A percentile compares a stretch with the other conserved stretches of the same genome.
Evolutionary conservation across 1,140 invertebrate species (phyloP).

Genomic region (Chironomus striatipennis): DNA sequence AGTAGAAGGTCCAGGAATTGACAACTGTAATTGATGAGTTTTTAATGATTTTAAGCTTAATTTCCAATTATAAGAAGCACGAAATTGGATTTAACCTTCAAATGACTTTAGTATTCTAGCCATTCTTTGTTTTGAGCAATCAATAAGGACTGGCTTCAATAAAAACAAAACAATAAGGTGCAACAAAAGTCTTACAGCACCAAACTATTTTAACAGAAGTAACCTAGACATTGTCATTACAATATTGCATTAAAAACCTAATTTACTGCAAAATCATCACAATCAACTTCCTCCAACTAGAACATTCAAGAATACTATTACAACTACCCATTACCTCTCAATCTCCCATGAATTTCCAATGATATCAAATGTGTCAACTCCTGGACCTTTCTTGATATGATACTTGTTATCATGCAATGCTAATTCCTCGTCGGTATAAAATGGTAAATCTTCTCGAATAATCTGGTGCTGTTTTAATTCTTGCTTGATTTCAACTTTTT

Average conservation of each 20-base stretch:
- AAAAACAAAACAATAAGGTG: no score
- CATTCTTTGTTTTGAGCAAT: no score
- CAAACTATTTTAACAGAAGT: no score
- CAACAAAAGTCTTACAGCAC: no score
- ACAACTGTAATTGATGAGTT: neutral
- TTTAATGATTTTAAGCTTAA: neutral
- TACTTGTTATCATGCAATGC: neutral
- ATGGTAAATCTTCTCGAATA: neutral
- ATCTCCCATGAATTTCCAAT: neutral
- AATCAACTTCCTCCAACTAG: no score
- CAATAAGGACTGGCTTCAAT: no score
- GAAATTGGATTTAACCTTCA: no score
- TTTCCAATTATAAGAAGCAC: neutral
- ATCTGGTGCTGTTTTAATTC: neutral
- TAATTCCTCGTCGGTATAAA: neutral
- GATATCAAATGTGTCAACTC: slow-evolving; percentile 6
- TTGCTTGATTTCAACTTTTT: neutral
- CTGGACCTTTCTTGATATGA: neutral
- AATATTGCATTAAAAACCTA: no score
- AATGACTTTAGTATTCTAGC: no score
- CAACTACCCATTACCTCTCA: neutral
- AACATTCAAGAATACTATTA: no score
- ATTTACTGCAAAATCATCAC: no score
- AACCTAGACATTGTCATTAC: no score
- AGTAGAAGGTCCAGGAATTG: neutral